Conservation (phyloP, 2,888 invertebrate species). For the Cinara cedri region DNA sequence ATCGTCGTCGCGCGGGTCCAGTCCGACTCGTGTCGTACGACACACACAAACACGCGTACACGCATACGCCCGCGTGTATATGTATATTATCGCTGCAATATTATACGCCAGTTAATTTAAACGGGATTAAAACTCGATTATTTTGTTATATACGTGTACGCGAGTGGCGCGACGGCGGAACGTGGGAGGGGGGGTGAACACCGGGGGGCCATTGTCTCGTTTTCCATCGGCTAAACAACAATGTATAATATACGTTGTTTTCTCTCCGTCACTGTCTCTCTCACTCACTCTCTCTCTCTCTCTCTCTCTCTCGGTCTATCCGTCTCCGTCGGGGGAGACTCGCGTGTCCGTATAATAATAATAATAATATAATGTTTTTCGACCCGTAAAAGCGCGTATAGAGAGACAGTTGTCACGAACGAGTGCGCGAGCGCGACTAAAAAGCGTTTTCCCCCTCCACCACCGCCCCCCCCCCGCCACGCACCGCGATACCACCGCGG, state of each 20-base stretch:
- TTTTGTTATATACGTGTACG: slow-evolving; percentile 16
- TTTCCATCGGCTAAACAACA: slow-evolving; percentile 40
- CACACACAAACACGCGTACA: background rate
- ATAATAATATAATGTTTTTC: slow-evolving; percentile 37
- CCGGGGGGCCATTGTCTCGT: slow-evolving; percentile 47
- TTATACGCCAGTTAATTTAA: slow-evolving; percentile 51
- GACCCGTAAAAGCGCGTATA: slow-evolving; percentile 47
- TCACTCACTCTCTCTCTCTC: background rate
- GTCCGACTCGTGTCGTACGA: background rate
- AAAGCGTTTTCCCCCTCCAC: slow-evolving; percentile 26
- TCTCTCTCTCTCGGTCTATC: background rate
- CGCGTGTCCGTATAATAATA: slow-evolving; percentile 22
- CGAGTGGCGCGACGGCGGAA: background rate
- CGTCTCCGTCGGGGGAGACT: background rate
- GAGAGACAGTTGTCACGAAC: slow-evolving; percentile 45
- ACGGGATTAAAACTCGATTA: slow-evolving; percentile 55
- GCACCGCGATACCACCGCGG: too few species aligned
- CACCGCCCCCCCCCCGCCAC: too few species aligned
- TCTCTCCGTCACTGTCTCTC: background rate
- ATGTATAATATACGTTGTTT: background rate
- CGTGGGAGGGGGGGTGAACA: slow-evolving; percentile 21
- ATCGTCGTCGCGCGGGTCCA: background rate
- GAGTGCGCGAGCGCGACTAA: slow-evolving; percentile 7
- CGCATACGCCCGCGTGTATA: background rate
- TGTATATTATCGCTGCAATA: background rate